phyloP scores from a whole-genome alignment of 2,113 vertebrate species.

The Catharus fuscescens region DNA sequence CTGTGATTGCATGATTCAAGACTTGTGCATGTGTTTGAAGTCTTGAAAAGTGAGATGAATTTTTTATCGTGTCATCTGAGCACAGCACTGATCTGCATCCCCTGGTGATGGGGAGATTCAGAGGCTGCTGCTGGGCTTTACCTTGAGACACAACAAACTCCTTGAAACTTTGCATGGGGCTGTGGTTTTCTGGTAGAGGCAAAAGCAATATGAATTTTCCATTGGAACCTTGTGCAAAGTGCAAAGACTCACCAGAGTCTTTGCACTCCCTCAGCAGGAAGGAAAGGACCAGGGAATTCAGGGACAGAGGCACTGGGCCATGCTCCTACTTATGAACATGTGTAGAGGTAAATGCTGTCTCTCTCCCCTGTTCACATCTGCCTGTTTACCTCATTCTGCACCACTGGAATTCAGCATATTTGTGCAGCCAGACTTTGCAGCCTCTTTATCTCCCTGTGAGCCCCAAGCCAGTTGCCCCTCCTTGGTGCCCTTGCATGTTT shows the following conservation, averaged over 20 bases:
- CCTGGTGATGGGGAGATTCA: background rate
- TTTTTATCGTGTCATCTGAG: rapidly evolving
- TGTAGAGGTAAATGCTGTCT: background rate
- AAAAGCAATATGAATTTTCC: background rate
- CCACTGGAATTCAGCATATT: constrained; percentile 23
- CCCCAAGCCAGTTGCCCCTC: constrained; percentile 43
- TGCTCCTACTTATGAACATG: rapidly evolving
- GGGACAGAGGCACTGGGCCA: background rate
- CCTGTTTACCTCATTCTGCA: background rate
- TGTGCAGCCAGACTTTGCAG: constrained; percentile 24
- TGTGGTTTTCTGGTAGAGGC: background rate
- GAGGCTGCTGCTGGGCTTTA: background rate
- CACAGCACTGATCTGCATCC: background rate
- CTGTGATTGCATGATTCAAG: background rate
- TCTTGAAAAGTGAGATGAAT: background rate
- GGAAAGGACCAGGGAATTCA: background rate
- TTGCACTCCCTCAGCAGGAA: background rate
- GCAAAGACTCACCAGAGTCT: background rate
- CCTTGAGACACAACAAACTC: background rate
- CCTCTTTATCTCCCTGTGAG: constrained; percentile 64
- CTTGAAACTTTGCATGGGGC: background rate
- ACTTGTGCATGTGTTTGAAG: background rate
- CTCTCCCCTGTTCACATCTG: background rate
- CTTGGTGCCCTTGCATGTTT: constrained; percentile 61
- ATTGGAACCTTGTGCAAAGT: background rate